Evolutionary conservation across 2,797 vertebrate species (phyloP), one percentile per base, ranked within the genome.

Genomic region (Cyprinella venusta): DNA sequence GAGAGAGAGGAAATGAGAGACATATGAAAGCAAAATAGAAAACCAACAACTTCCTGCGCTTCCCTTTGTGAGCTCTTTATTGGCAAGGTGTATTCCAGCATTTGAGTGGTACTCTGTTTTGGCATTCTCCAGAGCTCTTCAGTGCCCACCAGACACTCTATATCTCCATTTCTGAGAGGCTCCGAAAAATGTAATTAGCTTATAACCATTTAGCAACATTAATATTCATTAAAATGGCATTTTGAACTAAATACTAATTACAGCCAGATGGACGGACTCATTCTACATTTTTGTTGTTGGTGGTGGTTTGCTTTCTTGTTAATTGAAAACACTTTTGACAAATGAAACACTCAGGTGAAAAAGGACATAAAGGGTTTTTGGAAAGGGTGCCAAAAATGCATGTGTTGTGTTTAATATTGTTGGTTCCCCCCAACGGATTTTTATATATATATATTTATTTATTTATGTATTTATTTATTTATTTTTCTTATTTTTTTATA

Each of bases 141-240:
- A 19, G 45, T 77, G 70, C 68, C 76, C 70, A 86, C 68, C 48
- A 81, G 45, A 81, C 52, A 79, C 69, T 72, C 69, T 64, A 12
- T 79, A 77, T 70, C 61, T 75, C 40, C 40, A 48, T 79, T 67
- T 71, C 84, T 81, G 74, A 76, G 72, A 61, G 82, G 63, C 76
- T 80, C 10, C 30, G 61, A 68, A 87, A 42, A 81, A n/a, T 85
- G 19, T 69, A 83, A 81, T 87, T 81, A 78, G 84, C 76, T 71
- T 83, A 80, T 85, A 81, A 85, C 45, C 77, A 85, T 85, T 85
- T 81, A 83, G 79, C 59, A 69, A 61, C 82, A 84, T 83, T 83
- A 87, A 85, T 87, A 87, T 87, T 87, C 81, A 87, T 87, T 81
- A 83, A 70, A 72, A 67, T 83, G 80, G 77, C 81, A 83, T 87